These are phyloP conservation scores for Styela clava DNA, from an alignment of 23 tunicate genomes.

Conservation along the genomic window DNA sequence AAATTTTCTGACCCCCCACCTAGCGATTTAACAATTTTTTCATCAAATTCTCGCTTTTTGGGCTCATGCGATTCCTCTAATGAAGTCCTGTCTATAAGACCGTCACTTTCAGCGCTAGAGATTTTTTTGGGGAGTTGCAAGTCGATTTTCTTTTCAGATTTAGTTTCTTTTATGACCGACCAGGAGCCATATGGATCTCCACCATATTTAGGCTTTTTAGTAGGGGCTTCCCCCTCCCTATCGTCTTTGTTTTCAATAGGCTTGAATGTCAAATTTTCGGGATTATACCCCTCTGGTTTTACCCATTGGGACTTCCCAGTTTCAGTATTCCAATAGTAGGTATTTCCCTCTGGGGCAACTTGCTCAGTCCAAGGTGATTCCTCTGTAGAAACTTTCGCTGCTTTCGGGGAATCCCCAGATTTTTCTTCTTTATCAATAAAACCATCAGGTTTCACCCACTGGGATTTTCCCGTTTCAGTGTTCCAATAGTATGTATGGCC, in stretches of 20 bases:
- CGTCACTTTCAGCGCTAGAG: neutral
- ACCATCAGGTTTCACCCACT: conserved; percentile 24
- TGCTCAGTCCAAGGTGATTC: conserved; percentile 7
- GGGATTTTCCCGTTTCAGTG: conserved; percentile 18
- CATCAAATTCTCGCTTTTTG: conserved; percentile 9
- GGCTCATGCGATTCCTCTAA: conserved; percentile 2
- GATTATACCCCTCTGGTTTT: conserved; percentile 25
- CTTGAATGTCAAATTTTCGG: neutral
- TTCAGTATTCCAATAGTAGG: conserved; percentile 11
- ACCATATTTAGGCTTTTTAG: conserved; percentile 5
- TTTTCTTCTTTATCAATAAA: neutral
- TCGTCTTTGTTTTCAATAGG: conserved; percentile 9
- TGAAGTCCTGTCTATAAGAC: conserved; percentile 7
- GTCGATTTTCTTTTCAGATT: neutral
- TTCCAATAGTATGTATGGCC: conserved; percentile 24
- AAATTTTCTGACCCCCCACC: conserved; percentile 15
- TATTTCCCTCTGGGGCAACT: conserved; percentile 16
- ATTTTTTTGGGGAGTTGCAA: conserved; percentile 7
- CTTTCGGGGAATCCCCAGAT: neutral
- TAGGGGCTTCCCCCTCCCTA: conserved; percentile 3
- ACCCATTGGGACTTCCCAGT: conserved; percentile 22
- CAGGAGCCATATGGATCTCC: conserved; percentile 20
- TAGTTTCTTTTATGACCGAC: neutral
- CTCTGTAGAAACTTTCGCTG: neutral
- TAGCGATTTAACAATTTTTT: conserved; percentile 15